Evolutionary conservation across 2,797 vertebrate genomes (phyloP).

Genomic region (Zalophus californianus): DNA sequence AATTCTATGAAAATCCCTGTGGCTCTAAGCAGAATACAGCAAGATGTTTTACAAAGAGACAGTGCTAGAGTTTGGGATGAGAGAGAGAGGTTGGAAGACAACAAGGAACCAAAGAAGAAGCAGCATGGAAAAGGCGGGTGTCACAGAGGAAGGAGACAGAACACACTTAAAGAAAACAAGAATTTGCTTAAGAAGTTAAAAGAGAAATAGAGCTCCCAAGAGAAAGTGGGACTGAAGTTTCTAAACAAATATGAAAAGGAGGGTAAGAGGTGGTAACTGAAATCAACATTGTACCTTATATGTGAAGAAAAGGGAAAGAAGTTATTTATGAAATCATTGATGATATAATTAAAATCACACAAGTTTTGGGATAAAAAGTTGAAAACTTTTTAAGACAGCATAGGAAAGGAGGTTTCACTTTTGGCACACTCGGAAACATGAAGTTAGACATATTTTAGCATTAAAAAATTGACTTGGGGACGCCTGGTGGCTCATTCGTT

Average conservation of each 20-base stretch:
- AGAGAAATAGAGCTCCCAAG: background rate
- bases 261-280: background rate
- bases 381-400: background rate
- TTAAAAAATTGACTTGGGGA: background rate
- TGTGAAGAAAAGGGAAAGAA: background rate
- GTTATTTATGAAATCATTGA: background rate
- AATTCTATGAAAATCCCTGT: background rate
- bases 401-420: background rate
- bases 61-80: background rate
- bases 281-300: background rate
- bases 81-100: background rate
- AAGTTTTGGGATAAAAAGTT: background rate
- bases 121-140: background rate
- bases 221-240: background rate
- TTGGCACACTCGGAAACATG: background rate
- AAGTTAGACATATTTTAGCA: background rate
- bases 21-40: background rate
- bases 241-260: background rate
- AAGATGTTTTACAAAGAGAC: background rate
- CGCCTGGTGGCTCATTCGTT: no score
- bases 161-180: background rate
- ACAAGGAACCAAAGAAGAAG: background rate
- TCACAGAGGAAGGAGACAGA: background rate
- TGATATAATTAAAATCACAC: background rate
- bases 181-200: background rate